Evolutionary conservation across 2,888 invertebrate species (phyloP), one percentile per base, ranked within the genome.

Genomic region (Gandaritis pyraliata): DNA sequence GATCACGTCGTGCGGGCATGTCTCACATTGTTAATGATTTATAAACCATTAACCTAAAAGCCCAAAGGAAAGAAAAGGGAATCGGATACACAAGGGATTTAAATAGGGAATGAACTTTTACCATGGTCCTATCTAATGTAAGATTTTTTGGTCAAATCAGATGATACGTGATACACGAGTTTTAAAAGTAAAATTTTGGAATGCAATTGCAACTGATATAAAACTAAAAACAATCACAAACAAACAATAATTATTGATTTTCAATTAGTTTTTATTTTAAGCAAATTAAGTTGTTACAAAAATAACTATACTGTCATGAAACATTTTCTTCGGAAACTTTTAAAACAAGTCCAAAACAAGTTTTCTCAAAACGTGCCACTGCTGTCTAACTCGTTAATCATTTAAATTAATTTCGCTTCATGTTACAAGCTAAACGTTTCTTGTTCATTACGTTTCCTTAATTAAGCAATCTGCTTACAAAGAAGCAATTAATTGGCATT

Each of bases 391-490:
- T 81, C 86, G 84, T 90, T 88, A 85, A 88, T 90, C 85, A 90
- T 89, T 88, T 85, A 90, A 90, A 90, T 91, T 90, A 90, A 90
- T 90, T 66, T 87, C 77, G 85, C 80, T 87, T 78, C 85, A 83
- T 85, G 84, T 85, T 87, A 78, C 81, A 77, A 76, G 82, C 85
- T 84, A 85, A 89, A 85, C 82, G 85, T 78, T 86, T 82, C 85
- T 88, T 88, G 90, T 88, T 90, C 87, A 87, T 87, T 90, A 83
- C 85, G 81, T 85, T 85, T 85, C 80, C 86, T 88, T 90, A 91
- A 92, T 91, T 91, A 91, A 91, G 88, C 91, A 90, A 91, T 91
- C 88, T 90, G 88, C 88, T 90, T 88, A 89, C 90, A 90, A 87
- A 87, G 83, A 83, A 84, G 84, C 88, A 87, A 88, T 90, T 90